Evolutionary conservation across 2,888 invertebrate genomes (phyloP).

Genomic region (Scaptodrosophila latifasciaeformis): DNA sequence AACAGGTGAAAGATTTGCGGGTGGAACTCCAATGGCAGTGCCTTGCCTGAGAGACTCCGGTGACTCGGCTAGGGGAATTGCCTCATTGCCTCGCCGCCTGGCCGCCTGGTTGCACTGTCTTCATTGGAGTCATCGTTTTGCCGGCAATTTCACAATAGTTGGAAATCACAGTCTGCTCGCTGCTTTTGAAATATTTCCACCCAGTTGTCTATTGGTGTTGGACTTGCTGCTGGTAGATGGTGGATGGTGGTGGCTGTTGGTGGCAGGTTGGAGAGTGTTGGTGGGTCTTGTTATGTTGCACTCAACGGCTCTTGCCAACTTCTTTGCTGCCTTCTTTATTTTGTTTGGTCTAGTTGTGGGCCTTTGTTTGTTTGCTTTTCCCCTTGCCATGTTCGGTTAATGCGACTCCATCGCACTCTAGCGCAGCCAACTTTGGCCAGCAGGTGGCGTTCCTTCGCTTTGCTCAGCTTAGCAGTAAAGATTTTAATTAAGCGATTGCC

Average conservation of each 20-base stretch:
- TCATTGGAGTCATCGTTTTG: too few species aligned
- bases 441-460: constrained; percentile 17
- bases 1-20: constrained; percentile 59
- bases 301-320: constrained; percentile 21
- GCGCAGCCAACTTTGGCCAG: constrained; percentile 5
- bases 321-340: constrained; percentile 26
- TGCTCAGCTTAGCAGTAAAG: constrained; percentile 45
- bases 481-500: constrained; percentile 65
- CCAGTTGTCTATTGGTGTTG: not conserved
- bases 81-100: not conserved
- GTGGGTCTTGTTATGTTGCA: constrained; percentile 21
- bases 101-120: not conserved
- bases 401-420: not conserved
- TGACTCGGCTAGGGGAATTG: not conserved
- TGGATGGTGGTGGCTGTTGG: constrained; percentile 6
- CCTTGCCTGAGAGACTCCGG: constrained; percentile 5
- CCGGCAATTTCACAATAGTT: constrained; percentile 51
- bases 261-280: constrained; percentile 15
- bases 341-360: constrained; percentile 13
- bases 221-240: constrained; percentile 32
- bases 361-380: constrained; percentile 11
- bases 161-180: constrained; percentile 15
- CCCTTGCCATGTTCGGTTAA: constrained; percentile 9
- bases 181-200: constrained; percentile 33
- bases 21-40: constrained; percentile 31